Conservation (phyloP, 1,140 invertebrate species). For the Charaxes varanes region DNA sequence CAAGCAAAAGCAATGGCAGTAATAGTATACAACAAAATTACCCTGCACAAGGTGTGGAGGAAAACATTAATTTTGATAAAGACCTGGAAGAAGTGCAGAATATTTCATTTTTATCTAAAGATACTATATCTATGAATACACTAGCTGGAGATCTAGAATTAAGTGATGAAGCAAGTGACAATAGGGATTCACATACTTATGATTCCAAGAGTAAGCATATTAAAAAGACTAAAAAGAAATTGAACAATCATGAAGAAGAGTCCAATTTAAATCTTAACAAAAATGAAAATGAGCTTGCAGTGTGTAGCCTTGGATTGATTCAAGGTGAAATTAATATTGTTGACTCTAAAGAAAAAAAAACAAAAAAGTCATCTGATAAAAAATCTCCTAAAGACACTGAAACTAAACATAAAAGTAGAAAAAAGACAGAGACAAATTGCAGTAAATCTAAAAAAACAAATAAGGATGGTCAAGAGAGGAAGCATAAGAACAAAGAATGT, state of each 20-base stretch:
- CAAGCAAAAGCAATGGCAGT: too few species aligned
- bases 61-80: neutral
- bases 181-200: constrained; percentile 21
- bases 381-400: constrained; percentile 11
- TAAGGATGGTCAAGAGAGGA: constrained; percentile 8
- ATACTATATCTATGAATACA: constrained; percentile 17
- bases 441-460: constrained; percentile 10
- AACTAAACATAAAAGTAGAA: constrained; percentile 27
- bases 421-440: constrained; percentile 16
- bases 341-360: too few species aligned
- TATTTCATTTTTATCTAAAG: too few species aligned
- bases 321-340: too few species aligned
- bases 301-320: too few species aligned
- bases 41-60: too few species aligned
- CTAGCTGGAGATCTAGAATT: constrained; percentile 54
- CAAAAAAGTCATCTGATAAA: too few species aligned
- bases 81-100: constrained; percentile 8
- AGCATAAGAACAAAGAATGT: constrained; percentile 15
- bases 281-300: too few species aligned
- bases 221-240: constrained; percentile 3
- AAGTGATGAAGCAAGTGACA: constrained; percentile 56
- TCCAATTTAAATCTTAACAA: neutral
- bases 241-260: neutral
- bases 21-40: too few species aligned
- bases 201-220: too few species aligned